These are phyloP conservation scores for Xylota segnis DNA, from an alignment of 2,888 invertebrate species.

Conservation along the genomic window DNA sequence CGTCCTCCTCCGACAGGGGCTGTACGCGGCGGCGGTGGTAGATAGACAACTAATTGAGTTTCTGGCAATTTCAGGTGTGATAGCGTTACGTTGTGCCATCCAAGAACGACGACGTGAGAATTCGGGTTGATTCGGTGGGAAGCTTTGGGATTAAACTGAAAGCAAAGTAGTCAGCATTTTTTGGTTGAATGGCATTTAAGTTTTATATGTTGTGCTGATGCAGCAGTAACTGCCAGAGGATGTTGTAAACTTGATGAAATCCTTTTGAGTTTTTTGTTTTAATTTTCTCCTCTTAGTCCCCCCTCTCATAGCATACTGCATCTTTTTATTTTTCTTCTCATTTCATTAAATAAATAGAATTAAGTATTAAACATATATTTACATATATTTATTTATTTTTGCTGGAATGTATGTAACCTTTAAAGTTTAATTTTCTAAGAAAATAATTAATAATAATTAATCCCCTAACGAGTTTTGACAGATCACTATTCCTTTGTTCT, in stretches of 20 bases:
- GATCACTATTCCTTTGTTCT: slow-evolving; percentile 70
- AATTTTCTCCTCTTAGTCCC: background rate
- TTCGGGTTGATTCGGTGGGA: slow-evolving; percentile 3
- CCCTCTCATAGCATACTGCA: slow-evolving; percentile 18
- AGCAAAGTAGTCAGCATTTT: slow-evolving; percentile 39
- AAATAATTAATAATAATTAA: slow-evolving; percentile 40
- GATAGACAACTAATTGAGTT: slow-evolving; percentile 64
- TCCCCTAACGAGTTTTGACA: slow-evolving; percentile 60
- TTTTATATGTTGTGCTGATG: slow-evolving; percentile 36
- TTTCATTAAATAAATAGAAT: slow-evolving; percentile 36
- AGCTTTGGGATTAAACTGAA: slow-evolving; percentile 33
- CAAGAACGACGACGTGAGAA: slow-evolving; percentile 26
- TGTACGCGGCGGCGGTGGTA: background rate
- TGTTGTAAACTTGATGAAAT: slow-evolving; percentile 16
- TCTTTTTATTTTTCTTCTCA: slow-evolving; percentile 24
- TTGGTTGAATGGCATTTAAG: slow-evolving; percentile 30
- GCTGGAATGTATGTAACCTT: slow-evolving; percentile 65
- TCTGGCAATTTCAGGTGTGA: slow-evolving; percentile 44
- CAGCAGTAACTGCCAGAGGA: slow-evolving; percentile 2
- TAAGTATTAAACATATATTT: slow-evolving; percentile 10
- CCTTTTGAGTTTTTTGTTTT: slow-evolving; percentile 3
- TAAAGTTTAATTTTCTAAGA: slow-evolving; percentile 8
- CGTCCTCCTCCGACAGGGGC: background rate
- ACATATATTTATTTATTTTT: slow-evolving; percentile 22
- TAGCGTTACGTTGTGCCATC: background rate